Base-by-base conservation (phyloP, 64 coral and sea anemone genomes). In the Dendrophyllia cribrosa region DNA sequence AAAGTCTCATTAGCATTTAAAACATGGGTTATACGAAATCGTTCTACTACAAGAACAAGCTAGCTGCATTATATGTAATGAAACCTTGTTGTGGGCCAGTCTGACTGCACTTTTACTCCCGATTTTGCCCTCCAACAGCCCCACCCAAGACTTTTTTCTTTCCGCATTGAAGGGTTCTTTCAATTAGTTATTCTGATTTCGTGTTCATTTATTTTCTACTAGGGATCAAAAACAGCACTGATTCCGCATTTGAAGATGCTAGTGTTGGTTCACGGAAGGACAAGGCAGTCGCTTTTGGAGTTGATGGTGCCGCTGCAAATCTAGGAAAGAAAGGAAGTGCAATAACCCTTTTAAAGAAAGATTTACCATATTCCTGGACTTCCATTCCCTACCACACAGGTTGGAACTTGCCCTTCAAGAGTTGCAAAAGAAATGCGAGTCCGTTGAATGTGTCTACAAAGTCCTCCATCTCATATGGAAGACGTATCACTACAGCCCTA, bases 271-370 rank as follows among this genome's bases (percentile, higher is more conserved):
- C 5, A 5, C 61, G 78, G 78, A 59, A 60, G 26, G 25, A 15
- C 22, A 82, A 82, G 55, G 55, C 60, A 52, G 78, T 82, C 12
- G n/a, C 55, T 6, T 82, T 82, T 63, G 78, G 78, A 43, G 78
- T 23, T 59, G 55, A 82, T 60, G 53, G 78, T 2, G 53, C 78
- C 9, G 21, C 78, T 2, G 78, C 26, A 13, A 82, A 62, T 63
- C 78, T 82, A 0, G 53, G 52, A 23, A 82, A 82, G 78, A 82
- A 82, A 8, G 78, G 52, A 24, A 56, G 78, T 47, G 75, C 48
- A 20, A 10, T 43, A 21, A 43, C 78, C 7, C 49, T 82, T 9
- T 63, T 82, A 45, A 82, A 82, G 78, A 82, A 51, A 82, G 78
- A 82, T 24, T 53, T 60, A 2, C 19, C 53, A 4, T 23, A 82